Evolutionary conservation across 2,888 invertebrate species (phyloP), one percentile per base, ranked within the genome.

Genomic region (Flexamia atlantica): DNA sequence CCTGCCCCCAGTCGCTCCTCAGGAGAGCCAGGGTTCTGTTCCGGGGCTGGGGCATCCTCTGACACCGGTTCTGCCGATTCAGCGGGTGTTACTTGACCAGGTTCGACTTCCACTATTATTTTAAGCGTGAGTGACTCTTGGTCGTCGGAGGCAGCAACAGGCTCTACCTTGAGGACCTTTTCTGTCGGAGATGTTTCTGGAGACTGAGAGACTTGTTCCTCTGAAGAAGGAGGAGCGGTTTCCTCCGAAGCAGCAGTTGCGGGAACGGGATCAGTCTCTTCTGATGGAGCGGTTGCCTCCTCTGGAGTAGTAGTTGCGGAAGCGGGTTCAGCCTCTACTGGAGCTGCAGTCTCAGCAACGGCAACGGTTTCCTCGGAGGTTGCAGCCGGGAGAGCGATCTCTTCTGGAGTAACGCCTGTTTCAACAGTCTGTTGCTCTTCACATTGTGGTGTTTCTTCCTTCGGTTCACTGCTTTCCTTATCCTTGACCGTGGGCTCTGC

Each of bases 81-180:
- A 5, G 20, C 2, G 12, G 30, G 12, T 14, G 28, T 14, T 28
- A 14, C 30, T 28, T 64, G 28, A 57, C 23, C 23, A 23, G 57
- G 23, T 17, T 64, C 64, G 30, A 28, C 64, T 28, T 28, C 28
- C 5, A 64, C 64, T 64, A 64, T 28, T 64, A 64, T 64, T 30
- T 64, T 64, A 28, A 64, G 28, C 5, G 64, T 28, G 0, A 64
- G 30, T 9, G 64, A 64, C 1, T 64, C 64, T 28, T 64, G 25
- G 3, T 64, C 64, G 4, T 64, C 64, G 14, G 64, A 28, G 14
- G 14, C 64, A 28, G 30, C 14, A 17, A 14, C 12, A 14, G 30
- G 28, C 2, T 53, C 64, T 25, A n/a, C n/a, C n/a, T 12, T 17
- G 4, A n/a, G 4, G 4, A 50, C 17, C n/a, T 50, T 50, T 17